Conservation (phyloP, 2,113 vertebrate species). For the Semicossyphus pulcher region DNA sequence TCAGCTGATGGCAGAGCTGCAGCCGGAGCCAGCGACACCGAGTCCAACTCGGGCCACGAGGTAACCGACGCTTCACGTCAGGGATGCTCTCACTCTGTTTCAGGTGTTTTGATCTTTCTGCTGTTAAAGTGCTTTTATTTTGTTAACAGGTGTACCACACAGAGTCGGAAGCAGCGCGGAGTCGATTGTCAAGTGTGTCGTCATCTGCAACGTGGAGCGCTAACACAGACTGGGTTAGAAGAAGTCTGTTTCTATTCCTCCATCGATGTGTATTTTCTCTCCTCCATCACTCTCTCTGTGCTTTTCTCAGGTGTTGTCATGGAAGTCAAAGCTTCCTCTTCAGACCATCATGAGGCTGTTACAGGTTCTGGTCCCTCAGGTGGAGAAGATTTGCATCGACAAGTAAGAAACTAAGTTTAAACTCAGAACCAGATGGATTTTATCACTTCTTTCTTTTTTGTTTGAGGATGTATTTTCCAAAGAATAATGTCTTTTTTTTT, state of each 20-base stretch:
- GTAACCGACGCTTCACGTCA: conserved; percentile 41
- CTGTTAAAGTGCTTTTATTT: not conserved
- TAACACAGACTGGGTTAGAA: conserved; percentile 91
- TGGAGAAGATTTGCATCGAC: conserved; percentile 99
- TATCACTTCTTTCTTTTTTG: not conserved
- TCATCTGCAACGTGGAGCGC: conserved; percentile 88
- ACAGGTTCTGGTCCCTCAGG: conserved; percentile 97
- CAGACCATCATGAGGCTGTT: conserved; percentile 98
- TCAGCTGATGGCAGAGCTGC: conserved; percentile 43
- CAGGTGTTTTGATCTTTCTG: no score
- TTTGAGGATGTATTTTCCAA: not conserved
- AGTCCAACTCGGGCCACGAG: conserved; percentile 78
- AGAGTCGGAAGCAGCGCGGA: conserved; percentile 74
- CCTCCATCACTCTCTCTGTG: not conserved
- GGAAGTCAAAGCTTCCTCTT: conserved; percentile 94
- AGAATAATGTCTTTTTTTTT: no score
- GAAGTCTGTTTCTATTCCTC: not conserved
- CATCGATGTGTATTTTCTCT: not conserved
- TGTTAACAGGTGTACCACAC: conserved; percentile 69
- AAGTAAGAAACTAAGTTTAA: conserved; percentile 84
- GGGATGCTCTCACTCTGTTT: not conserved
- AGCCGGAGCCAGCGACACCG: conserved; percentile 75
- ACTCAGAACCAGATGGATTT: not conserved
- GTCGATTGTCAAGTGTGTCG: conserved; percentile 82
- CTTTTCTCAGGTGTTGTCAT: conserved; percentile 88